These are phyloP conservation scores for Aricia agestis DNA, from an alignment of 1,140 invertebrate species.

Conservation along the genomic window DNA sequence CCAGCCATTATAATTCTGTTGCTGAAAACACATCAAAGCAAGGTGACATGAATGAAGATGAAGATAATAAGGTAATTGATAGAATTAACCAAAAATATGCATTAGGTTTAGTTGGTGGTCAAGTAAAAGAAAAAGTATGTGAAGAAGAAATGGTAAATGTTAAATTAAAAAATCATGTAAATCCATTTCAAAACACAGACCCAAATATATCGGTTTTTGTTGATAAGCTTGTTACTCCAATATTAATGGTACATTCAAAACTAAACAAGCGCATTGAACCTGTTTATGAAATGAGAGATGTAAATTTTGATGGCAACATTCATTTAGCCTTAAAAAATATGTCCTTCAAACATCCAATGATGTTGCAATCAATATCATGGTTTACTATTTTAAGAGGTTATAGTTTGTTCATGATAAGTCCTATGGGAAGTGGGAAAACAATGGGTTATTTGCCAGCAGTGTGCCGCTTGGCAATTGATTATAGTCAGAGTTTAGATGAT, in stretches of 20 bases:
- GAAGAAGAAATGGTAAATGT: constrained; percentile 6
- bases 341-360: constrained; percentile 44
- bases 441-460: constrained; percentile 73
- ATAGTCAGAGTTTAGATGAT: constrained; percentile 23
- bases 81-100: constrained; percentile 23
- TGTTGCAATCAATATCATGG: constrained; percentile 71
- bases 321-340: constrained; percentile 46
- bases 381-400: constrained; percentile 63
- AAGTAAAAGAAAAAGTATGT: not conserved
- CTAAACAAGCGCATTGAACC: constrained; percentile 50
- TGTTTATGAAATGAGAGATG: constrained; percentile 40
- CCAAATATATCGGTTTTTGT: constrained; percentile 52
- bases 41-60: constrained; percentile 20
- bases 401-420: constrained; percentile 66
- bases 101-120: not conserved
- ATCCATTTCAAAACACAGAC: constrained; percentile 60
- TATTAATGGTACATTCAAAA: constrained; percentile 62
- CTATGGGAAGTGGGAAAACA: constrained; percentile 70
- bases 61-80: constrained; percentile 26
- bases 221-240: constrained; percentile 53
- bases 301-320: constrained; percentile 50
- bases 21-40: not conserved
- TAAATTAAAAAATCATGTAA: constrained; percentile 36
- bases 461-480: constrained; percentile 59
- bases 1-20: constrained; percentile 24